Evolutionary conservation across 2,113 vertebrate species (phyloP).

Genomic region (Amblyornis subalaris): DNA sequence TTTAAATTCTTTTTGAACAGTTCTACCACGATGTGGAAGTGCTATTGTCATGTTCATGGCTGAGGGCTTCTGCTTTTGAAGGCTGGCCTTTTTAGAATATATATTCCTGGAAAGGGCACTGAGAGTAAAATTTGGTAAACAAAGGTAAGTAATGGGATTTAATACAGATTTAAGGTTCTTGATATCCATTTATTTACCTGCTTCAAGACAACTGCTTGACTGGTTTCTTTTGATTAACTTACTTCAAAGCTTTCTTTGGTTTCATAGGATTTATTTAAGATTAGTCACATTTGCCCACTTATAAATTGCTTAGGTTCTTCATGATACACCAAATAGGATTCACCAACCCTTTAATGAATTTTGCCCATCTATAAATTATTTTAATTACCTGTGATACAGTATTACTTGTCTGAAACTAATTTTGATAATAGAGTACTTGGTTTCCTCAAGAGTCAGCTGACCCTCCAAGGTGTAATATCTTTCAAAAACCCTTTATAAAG

Average conservation of each 20-base stretch:
- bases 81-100: neutral
- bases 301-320: neutral
- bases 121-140: slow-evolving; percentile 39
- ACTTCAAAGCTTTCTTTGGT: slow-evolving; percentile 40
- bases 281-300: slow-evolving; percentile 8
- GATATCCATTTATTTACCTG: slow-evolving; percentile 43
- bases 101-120: neutral
- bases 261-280: slow-evolving; percentile 41
- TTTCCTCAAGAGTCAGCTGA: neutral
- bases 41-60: neutral
- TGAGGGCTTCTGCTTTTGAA: neutral
- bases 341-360: neutral
- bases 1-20: neutral
- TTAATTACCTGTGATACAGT: slow-evolving; percentile 4
- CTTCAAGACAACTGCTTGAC: neutral
- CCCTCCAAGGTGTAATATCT: neutral
- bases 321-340: neutral
- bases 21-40: neutral
- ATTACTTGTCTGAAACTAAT: neutral
- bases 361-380: neutral
- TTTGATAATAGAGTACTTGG: neutral
- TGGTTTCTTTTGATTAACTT: slow-evolving; percentile 48
- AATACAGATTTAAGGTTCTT: slow-evolving; percentile 33
- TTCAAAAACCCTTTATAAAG: neutral
- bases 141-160: slow-evolving; percentile 47